Evolutionary conservation across 2,888 invertebrate species (phyloP).

Genomic region (Drosophila pseudotalamancana): DNA sequence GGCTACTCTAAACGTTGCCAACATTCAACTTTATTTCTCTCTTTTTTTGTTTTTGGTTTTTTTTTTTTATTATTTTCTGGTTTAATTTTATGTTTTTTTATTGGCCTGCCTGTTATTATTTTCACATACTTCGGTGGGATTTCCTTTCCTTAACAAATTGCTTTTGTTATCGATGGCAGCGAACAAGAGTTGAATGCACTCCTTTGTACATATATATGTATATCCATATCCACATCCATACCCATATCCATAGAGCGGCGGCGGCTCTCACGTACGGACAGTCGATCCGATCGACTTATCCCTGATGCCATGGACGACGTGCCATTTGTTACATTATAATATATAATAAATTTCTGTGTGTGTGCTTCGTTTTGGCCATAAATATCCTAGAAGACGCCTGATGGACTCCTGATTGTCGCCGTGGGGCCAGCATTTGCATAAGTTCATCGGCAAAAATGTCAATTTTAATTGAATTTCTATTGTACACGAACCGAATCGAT

Average conservation of each 20-base stretch:
- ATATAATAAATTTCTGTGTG: constrained; percentile 65
- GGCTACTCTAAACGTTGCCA: constrained; percentile 72
- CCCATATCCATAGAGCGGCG: constrained; percentile 12
- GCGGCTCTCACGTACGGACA: constrained; percentile 51
- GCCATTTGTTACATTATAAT: constrained; percentile 74
- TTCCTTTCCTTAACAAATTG: constrained; percentile 77
- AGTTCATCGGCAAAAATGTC: constrained; percentile 72
- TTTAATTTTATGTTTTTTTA: constrained; percentile 20
- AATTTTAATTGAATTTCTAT: constrained; percentile 80
- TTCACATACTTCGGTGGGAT: constrained; percentile 78
- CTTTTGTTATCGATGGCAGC: constrained; percentile 72
- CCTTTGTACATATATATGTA: not conserved
- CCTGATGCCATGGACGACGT: constrained; percentile 39
- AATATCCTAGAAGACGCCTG: constrained; percentile 59
- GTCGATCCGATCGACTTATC: constrained; percentile 27
- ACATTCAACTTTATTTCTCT: too few relatives aligned
- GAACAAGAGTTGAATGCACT: constrained; percentile 70
- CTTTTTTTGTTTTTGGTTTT: constrained; percentile 29
- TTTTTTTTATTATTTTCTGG: constrained; percentile 21
- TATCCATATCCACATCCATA: too few relatives aligned
- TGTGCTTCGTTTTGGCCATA: constrained; percentile 45
- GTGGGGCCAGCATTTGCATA: constrained; percentile 40
- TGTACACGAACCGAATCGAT: constrained; percentile 37
- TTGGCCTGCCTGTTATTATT: constrained; percentile 70
- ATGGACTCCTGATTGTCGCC: constrained; percentile 53